Conservation (phyloP, 37 sponge, comb jelly and placozoan genomes). For the Agelas oroides region DNA sequence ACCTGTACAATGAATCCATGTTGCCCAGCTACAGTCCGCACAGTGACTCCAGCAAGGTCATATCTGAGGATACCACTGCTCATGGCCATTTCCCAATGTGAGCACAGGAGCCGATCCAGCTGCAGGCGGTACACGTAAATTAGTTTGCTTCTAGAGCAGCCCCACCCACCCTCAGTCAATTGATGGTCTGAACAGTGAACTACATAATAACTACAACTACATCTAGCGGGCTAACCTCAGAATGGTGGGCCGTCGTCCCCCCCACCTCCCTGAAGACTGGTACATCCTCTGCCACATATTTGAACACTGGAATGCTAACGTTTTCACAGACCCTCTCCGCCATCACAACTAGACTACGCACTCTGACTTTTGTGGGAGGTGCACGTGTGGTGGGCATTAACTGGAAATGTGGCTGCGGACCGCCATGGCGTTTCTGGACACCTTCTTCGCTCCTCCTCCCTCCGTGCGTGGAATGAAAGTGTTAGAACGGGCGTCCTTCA, state of each 20-base stretch:
- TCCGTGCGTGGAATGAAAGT: conserved; percentile 74
- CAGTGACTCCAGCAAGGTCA: conserved; percentile 40
- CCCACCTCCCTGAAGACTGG: conserved; percentile 23
- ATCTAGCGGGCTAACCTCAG: background rate
- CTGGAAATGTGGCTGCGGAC: background rate
- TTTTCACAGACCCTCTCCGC: background rate
- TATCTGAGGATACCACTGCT: conserved; percentile 69
- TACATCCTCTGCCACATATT: background rate
- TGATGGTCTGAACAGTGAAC: no score
- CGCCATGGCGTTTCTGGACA: conserved; percentile 17
- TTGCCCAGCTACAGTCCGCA: conserved; percentile 49
- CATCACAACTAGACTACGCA: conserved; percentile 17
- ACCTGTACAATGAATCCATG: conserved; percentile 75
- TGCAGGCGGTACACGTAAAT: background rate
- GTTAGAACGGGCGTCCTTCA: conserved; percentile 69
- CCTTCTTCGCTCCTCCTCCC: conserved; percentile 73
- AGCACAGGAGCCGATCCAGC: conserved; percentile 57
- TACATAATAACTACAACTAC: no score
- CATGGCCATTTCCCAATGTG: conserved; percentile 68
- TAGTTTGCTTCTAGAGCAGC: no score
- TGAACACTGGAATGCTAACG: background rate
- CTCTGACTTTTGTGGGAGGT: no score
- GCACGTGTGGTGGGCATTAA: no score
- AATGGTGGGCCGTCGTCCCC: background rate
- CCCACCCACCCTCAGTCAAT: no score